Conservation (phyloP, 2,888 invertebrate species). For the Chaetogeoica ovagalla region DNA sequence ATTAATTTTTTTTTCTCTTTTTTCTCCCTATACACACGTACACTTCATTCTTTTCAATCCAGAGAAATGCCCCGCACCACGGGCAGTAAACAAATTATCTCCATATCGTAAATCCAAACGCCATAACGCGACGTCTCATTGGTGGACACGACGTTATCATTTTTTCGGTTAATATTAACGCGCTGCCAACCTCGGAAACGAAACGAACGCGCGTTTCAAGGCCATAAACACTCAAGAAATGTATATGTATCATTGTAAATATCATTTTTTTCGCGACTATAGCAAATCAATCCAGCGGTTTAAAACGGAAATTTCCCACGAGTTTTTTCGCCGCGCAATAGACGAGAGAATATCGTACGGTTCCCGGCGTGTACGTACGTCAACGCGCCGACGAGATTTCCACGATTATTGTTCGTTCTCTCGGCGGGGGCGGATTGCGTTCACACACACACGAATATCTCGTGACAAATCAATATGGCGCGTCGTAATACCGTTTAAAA, state of each 20-base stretch:
- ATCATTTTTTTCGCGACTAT: no score
- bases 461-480: constrained; percentile 56
- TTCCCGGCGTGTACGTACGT: no score
- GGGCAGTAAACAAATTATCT: constrained; percentile 45
- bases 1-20: not conserved
- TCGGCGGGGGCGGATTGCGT: no score
- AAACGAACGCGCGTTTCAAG: not conserved
- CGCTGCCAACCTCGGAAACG: constrained; percentile 29
- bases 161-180: constrained; percentile 52
- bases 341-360: no score
- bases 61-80: constrained; percentile 12
- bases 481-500: constrained; percentile 42
- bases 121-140: constrained; percentile 41
- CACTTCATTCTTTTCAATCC: constrained; percentile 13
- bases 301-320: no score
- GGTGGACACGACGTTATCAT: constrained; percentile 41
- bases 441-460: not conserved
- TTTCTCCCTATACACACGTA: not conserved
- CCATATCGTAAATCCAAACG: constrained; percentile 44
- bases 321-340: no score
- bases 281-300: no score
- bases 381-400: not conserved
- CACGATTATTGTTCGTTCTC: not conserved
- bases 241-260: not conserved
- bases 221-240: not conserved